Evolutionary conservation across 2,888 invertebrate species (phyloP).

Genomic region (Caenorhabditis sp.): DNA sequence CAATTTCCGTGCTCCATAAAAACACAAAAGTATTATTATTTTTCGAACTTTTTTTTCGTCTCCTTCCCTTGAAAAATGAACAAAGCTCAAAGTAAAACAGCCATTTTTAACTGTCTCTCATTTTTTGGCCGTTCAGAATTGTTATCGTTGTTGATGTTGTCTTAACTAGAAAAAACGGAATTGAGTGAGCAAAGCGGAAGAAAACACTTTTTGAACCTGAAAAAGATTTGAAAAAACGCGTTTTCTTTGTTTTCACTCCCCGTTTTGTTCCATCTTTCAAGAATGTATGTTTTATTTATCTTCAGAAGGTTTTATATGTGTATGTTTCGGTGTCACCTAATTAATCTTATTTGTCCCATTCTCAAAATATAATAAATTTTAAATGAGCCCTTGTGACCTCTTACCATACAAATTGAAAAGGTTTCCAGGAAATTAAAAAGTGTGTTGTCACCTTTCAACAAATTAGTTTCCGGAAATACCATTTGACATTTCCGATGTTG

Average conservation of each 20-base stretch:
- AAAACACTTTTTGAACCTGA: too few species aligned
- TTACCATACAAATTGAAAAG: neutral
- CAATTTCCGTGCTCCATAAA: neutral
- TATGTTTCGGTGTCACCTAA: neutral
- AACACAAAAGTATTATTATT: neutral
- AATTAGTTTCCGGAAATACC: too few species aligned
- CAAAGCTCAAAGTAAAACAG: neutral
- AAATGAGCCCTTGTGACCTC: neutral
- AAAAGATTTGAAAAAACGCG: too few species aligned
- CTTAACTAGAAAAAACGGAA: too few species aligned
- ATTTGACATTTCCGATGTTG: neutral
- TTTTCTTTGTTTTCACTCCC: too few species aligned
- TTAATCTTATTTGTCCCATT: neutral
- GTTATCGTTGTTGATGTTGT: conserved; percentile 38
- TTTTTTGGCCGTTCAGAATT: conserved; percentile 12
- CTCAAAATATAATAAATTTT: neutral
- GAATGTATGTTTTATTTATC: neutral
- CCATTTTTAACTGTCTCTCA: too few species aligned
- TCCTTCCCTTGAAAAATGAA: neutral
- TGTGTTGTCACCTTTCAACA: too few species aligned
- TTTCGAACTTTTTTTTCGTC: conserved; percentile 3
- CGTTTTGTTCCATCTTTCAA: too few species aligned
- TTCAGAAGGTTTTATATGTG: neutral
- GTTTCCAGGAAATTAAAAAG: neutral
- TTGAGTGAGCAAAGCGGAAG: too few species aligned